phyloP scores from a whole-genome alignment of 2,888 invertebrate species.

The Ypsolopha sequella region DNA sequence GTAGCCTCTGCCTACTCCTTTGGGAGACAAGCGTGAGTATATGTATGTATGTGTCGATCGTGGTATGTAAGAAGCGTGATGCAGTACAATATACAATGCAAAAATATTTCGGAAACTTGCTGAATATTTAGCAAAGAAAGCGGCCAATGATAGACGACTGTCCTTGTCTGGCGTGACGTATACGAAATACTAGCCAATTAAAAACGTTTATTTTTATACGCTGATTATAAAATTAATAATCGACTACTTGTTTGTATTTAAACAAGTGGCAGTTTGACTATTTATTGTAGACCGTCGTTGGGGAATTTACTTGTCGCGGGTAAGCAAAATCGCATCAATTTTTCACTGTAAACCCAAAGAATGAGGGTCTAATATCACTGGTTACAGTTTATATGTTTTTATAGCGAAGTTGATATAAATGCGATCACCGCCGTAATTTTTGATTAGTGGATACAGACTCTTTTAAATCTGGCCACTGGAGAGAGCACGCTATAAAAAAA shows the following conservation, averaged over 20 bases:
- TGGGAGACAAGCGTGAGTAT: too few species aligned
- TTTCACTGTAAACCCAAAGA: neutral
- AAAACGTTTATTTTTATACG: neutral
- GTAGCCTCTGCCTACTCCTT: too few species aligned
- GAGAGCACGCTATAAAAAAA: neutral
- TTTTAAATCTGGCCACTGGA: slow-evolving; percentile 2
- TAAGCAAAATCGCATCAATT: neutral
- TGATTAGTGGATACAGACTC: slow-evolving; percentile 1
- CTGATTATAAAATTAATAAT: neutral
- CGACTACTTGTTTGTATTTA: neutral
- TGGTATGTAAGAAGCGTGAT: too few species aligned
- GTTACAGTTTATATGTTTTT: neutral
- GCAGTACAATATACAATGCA: too few species aligned
- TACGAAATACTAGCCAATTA: neutral
- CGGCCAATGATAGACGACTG: neutral
- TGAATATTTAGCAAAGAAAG: neutral
- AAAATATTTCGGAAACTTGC: too few species aligned
- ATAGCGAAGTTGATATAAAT: slow-evolving; percentile 2
- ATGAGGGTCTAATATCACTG: neutral
- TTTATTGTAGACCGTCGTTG: neutral
- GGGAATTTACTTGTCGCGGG: neutral
- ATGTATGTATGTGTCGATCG: too few species aligned
- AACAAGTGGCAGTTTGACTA: neutral
- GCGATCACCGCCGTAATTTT: neutral
- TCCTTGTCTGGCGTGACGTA: neutral